phyloP scores from a whole-genome alignment of 2,797 vertebrate species.

The Taenioides sp. region DNA sequence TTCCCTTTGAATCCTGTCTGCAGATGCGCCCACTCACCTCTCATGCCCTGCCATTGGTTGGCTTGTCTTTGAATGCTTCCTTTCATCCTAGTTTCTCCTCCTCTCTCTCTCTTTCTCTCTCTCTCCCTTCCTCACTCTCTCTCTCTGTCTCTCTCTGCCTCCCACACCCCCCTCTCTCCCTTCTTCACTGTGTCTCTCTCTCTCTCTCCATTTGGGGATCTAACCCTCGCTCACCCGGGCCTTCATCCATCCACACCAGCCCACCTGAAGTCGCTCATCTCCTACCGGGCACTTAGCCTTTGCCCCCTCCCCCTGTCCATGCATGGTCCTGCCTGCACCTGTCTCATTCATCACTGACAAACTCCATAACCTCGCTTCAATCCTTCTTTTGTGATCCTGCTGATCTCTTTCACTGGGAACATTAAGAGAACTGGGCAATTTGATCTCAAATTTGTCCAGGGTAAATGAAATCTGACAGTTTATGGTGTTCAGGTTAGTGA shows the following conservation, averaged over 20 bases:
- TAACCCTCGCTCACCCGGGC: constrained; percentile 41
- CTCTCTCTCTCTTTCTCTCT: constrained; percentile 5
- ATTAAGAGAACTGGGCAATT: neutral
- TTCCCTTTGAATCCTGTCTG: constrained; percentile 33
- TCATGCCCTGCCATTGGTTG: neutral
- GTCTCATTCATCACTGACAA: constrained; percentile 67
- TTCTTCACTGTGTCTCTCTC: too few relatives aligned
- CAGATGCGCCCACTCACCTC: constrained; percentile 33
- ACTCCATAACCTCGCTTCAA: constrained; percentile 53
- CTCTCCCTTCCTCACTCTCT: too few relatives aligned
- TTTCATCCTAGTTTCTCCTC: constrained; percentile 35
- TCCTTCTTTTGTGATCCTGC: constrained; percentile 46
- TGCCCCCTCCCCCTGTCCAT: constrained; percentile 49
- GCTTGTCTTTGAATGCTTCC: constrained; percentile 19
- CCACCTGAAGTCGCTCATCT: constrained; percentile 58
- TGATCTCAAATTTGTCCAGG: too few relatives aligned
- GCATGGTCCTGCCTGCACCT: constrained; percentile 52
- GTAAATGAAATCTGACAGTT: neutral
- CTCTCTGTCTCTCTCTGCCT: neutral
- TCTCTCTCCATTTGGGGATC: constrained; percentile 22
- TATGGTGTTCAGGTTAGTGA: neutral
- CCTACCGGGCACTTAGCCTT: constrained; percentile 66
- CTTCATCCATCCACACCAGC: constrained; percentile 52
- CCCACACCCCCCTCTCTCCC: neutral
- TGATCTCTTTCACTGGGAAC: constrained; percentile 35